Percentiles rank a stretch among this genome's conserved stretches.
phyloP scores from a whole-genome alignment of 2,888 invertebrate species.

The Pinctada fucata region DNA sequence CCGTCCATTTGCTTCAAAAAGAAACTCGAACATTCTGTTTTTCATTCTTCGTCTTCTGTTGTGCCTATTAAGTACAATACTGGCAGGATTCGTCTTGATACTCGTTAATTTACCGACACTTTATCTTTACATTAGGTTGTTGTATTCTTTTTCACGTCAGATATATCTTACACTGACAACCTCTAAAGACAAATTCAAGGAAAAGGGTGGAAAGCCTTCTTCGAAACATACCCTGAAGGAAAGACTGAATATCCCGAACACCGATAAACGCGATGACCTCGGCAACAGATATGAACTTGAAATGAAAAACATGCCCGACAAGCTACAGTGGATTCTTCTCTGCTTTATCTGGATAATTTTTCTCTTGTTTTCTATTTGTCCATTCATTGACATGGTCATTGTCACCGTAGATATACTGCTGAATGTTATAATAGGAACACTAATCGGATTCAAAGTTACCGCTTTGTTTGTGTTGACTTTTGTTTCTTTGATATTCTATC shows the following conservation, averaged over 20 bases:
- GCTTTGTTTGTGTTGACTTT: slow-evolving; percentile 1
- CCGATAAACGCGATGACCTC: neutral
- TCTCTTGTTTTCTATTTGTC: slow-evolving; percentile 1
- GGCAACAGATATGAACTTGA: neutral
- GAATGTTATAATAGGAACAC: neutral
- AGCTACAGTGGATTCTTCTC: neutral
- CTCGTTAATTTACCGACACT: neutral
- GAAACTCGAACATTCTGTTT: neutral
- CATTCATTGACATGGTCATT: slow-evolving; percentile 6
- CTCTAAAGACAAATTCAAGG: neutral
- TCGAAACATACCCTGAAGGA: neutral
- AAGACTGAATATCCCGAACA: neutral
- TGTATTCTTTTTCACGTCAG: neutral
- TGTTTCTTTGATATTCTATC: slow-evolving; percentile 4
- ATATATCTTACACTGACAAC: neutral
- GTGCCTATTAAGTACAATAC: neutral
- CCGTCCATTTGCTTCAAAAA: neutral
- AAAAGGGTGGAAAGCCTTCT: neutral
- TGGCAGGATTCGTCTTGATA: neutral
- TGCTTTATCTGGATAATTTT: slow-evolving; percentile 9
- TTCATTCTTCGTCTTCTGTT: neutral
- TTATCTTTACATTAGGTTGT: neutral
- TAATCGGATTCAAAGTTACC: neutral
- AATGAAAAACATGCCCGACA: neutral
- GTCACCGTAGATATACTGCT: slow-evolving; percentile 1